Conservation (phyloP, 2,888 invertebrate genomes). For the Uropetala carovei region DNA sequence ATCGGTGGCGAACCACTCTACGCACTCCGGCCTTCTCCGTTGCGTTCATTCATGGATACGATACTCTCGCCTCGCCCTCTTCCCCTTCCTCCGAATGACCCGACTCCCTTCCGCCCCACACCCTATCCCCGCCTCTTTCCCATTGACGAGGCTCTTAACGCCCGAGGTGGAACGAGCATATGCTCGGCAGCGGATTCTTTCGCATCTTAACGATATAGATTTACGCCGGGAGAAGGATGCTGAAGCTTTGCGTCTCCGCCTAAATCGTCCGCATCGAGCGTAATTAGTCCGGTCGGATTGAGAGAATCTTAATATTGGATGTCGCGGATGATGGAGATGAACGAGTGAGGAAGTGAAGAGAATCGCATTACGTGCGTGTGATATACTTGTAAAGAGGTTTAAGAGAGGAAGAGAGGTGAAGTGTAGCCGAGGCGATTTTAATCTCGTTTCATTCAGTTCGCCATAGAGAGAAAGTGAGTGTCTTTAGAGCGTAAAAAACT, state of each 20-base stretch:
- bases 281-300: background rate
- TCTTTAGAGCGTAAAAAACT: too few species aligned
- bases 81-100: too few species aligned
- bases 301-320: too few species aligned
- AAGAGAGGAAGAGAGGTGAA: background rate
- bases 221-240: background rate
- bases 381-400: background rate
- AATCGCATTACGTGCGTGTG: background rate
- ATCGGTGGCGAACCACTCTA: background rate
- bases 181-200: background rate
- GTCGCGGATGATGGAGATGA: background rate
- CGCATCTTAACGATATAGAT: background rate
- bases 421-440: too few species aligned
- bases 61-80: background rate
- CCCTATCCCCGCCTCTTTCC: background rate
- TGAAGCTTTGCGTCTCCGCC: background rate
- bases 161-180: background rate
- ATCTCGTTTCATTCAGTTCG: too few species aligned
- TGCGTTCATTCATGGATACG: background rate
- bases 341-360: background rate
- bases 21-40: background rate
- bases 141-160: background rate
- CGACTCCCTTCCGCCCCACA: background rate
- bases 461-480: too few species aligned
- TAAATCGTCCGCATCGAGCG: background rate